phyloP scores from a whole-genome alignment of 37 sponge, comb jelly and placozoan species.

The Theonella swinhoei region DNA sequence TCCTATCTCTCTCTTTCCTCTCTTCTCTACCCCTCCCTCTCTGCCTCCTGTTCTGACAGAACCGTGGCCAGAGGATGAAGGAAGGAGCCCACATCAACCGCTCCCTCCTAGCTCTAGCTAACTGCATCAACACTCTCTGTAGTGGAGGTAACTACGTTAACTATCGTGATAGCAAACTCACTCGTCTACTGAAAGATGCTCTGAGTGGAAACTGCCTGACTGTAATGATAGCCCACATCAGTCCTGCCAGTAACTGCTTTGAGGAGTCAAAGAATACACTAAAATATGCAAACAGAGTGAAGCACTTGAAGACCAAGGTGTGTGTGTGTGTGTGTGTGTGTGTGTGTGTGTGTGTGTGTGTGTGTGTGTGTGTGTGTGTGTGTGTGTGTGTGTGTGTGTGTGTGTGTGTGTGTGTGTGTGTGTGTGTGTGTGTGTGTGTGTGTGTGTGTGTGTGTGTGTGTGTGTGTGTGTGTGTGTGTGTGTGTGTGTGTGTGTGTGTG shows the following conservation, averaged over 20 bases:
- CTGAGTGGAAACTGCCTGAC: slow-evolving; percentile 85
- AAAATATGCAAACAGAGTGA: slow-evolving; percentile 81
- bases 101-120: slow-evolving; percentile 88
- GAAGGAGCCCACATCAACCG: slow-evolving; percentile 94
- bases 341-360: not conserved
- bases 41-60: slow-evolving; percentile 63
- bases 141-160: slow-evolving; percentile 67
- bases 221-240: slow-evolving; percentile 90
- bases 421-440: not conserved
- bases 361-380: not conserved
- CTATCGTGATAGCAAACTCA: slow-evolving; percentile 89
- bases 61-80: slow-evolving; percentile 80
- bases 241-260: slow-evolving; percentile 69
- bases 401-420: not conserved
- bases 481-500: too few species aligned
- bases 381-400: not conserved
- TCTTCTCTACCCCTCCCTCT: not conserved
- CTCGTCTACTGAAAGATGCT: slow-evolving; percentile 85
- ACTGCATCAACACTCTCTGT: slow-evolving; percentile 89
- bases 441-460: not conserved
- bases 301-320: slow-evolving; percentile 83
- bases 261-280: slow-evolving; percentile 90
- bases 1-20: not conserved
- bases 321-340: not conserved
- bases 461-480: too few species aligned